Evolutionary conservation across 2,113 vertebrate genomes (phyloP), one percentile per base, ranked within the genome.

Genomic region (Centropristis striata): DNA sequence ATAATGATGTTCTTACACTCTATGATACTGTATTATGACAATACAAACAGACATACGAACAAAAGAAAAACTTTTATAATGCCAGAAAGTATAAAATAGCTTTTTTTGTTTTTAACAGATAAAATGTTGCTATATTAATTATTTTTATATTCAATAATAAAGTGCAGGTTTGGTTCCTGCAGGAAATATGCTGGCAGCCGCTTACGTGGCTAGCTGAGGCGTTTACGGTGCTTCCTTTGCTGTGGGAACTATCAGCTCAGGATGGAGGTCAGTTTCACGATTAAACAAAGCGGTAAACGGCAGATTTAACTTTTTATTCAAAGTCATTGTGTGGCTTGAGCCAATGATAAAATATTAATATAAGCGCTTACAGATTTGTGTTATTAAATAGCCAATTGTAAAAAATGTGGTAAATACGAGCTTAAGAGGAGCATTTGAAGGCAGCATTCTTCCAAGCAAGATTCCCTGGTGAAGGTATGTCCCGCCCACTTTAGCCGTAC

Each of bases 201-300:
- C 85, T 39, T 81, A 93, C 92, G 92, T 93, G 92, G 91, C 91
- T 72, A 14, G 23, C 25, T 83, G 92, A 15, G 42, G 80, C 84
- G 41, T 92, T 92, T 21, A 59, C 0, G 0, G 47, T 18, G 0
- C 27, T 20, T 6, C 10, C 5, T 18, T 0, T 0, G 7, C 12
- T 23, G 69, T 88, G 37, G 76, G 75, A 86, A 66, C 0, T 58
- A 37, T 28, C 2, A 39, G 0, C 0, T 1, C 0, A 1, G 0
- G 4, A 8, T n/a, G 3, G 12, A 39, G 13, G 6, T 6, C 5
- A 13, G 4, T 44, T 16, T 18, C 46, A 71, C 16, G 8, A 5
- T 25, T 0, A 20, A 59, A 20, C 10, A 32, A 25, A 11, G 42
- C 18, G 8, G 1, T 9, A 20, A 23, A 36, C 2, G 1, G 1